Evolutionary conservation across 2,113 vertebrate species (phyloP).

Genomic region (Microtus pennsylvanicus): DNA sequence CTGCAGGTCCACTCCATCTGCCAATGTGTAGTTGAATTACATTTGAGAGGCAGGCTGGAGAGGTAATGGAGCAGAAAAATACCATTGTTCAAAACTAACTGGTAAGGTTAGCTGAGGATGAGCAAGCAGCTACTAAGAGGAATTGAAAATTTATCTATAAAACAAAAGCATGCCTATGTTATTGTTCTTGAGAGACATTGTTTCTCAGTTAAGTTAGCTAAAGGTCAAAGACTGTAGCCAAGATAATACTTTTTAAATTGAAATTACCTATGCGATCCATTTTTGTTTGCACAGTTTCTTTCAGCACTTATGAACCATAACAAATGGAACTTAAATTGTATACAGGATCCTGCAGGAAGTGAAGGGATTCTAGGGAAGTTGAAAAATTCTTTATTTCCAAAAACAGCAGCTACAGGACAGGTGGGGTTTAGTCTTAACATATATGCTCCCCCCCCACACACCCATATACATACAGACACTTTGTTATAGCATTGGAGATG

Average conservation of each 20-base stretch:
- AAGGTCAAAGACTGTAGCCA: constrained; percentile 48
- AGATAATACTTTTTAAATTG: constrained; percentile 58
- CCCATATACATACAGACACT: background rate
- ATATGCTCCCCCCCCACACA: no score
- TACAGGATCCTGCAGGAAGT: constrained; percentile 22
- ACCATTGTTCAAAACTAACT: constrained; percentile 69
- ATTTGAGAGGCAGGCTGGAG: constrained; percentile 67
- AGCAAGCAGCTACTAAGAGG: constrained; percentile 55
- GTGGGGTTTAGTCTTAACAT: background rate
- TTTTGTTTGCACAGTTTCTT: constrained; percentile 59
- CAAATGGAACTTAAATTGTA: constrained; percentile 50
- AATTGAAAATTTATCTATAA: constrained; percentile 59
- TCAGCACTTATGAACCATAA: constrained; percentile 62
- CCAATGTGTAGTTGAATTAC: constrained; percentile 71
- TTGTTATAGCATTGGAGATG: background rate
- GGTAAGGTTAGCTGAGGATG: constrained; percentile 19
- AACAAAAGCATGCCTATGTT: constrained; percentile 60
- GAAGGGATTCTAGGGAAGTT: constrained; percentile 46
- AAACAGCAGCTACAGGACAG: constrained; percentile 18
- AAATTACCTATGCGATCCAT: constrained; percentile 46
- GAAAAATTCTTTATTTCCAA: constrained; percentile 53
- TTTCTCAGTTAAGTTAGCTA: constrained; percentile 60
- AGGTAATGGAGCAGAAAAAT: constrained; percentile 80
- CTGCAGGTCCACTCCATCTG: constrained; percentile 54
- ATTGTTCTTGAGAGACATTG: constrained; percentile 40